Evolutionary conservation across 23 tunicate species (phyloP).

Genomic region (Ascidia mentula): DNA sequence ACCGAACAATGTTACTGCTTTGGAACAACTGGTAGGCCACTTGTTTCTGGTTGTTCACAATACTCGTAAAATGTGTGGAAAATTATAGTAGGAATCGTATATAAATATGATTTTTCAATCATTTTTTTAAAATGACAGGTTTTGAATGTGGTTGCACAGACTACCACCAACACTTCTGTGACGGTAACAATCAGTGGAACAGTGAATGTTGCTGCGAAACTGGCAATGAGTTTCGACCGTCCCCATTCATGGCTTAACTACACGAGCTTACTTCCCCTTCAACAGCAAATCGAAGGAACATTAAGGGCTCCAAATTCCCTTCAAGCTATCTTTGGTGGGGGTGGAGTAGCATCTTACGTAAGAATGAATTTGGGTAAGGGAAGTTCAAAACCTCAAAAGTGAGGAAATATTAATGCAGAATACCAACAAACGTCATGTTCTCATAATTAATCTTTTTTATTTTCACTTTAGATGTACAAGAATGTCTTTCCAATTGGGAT

Average conservation of each 20-base stretch:
- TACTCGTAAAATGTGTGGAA: too few species aligned
- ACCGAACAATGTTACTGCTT: background rate
- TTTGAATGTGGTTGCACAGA: background rate
- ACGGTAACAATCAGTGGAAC: background rate
- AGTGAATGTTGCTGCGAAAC: background rate
- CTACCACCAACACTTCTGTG: background rate
- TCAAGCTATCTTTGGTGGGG: background rate
- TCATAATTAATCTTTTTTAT: too few species aligned
- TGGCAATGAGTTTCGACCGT: background rate
- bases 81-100: too few species aligned
- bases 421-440: background rate
- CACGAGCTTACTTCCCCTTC: conserved; percentile 1
- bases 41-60: too few species aligned
- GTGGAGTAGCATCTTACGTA: background rate
- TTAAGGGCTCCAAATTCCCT: background rate
- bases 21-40: background rate
- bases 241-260: background rate
- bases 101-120: too few species aligned
- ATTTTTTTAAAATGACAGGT: background rate
- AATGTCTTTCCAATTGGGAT: conserved; percentile 37
- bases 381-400: background rate
- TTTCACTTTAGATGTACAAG: conserved; percentile 41
- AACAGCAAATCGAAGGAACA: background rate
- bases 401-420: background rate
- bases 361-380: background rate